A percentile compares a stretch with the other conserved stretches of the same genome.
phyloP scores from a whole-genome alignment of 2,888 invertebrate genomes.

The Trissonchulus sp. region DNA sequence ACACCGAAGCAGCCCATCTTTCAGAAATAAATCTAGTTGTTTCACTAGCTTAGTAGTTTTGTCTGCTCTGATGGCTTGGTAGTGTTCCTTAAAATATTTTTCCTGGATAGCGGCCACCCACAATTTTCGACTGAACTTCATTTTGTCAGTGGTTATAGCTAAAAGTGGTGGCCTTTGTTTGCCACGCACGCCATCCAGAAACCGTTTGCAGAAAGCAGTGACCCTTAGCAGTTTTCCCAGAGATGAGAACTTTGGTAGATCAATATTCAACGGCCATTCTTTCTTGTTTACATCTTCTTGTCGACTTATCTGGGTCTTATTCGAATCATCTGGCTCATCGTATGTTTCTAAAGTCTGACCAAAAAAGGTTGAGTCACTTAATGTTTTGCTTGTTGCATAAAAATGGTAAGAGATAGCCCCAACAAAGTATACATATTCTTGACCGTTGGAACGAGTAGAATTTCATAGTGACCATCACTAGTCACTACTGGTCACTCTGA shows the following conservation, averaged over 20 bases:
- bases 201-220: not conserved
- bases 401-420: no score
- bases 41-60: not conserved
- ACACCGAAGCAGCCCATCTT: not conserved
- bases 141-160: not conserved
- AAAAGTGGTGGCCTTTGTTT: not conserved
- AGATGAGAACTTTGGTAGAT: not conserved
- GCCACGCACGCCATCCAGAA: not conserved
- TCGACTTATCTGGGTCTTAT: no score
- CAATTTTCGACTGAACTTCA: not conserved
- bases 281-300: no score
- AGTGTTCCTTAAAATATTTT: not conserved
- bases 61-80: not conserved
- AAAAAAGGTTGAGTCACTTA: no score
- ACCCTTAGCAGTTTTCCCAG: slow-evolving; percentile 3
- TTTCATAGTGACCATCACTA: no score
- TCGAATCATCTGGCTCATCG: no score
- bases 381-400: no score
- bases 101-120: not conserved
- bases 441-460: no score
- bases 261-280: no score
- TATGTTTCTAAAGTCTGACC: no score
- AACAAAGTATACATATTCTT: no score
- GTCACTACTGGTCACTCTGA: no score
- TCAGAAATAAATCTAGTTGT: slow-evolving; percentile 1